Evolutionary conservation across 2,888 invertebrate species (phyloP).

Genomic region (Plagodis dolabraria): DNA sequence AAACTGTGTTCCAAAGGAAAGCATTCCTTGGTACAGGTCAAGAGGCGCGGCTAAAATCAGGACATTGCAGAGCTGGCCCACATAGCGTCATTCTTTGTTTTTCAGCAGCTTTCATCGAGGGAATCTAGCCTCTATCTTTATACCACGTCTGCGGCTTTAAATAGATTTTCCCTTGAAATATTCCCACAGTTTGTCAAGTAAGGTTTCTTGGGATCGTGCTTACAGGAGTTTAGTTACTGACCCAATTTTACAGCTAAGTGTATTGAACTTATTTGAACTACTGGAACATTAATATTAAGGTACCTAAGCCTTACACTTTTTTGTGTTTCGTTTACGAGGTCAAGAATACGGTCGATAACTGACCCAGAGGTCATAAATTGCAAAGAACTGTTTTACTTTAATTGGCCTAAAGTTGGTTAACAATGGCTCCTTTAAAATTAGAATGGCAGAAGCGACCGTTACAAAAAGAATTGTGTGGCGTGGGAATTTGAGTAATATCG

Average conservation of each 20-base stretch:
- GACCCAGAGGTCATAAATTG: constrained; percentile 32
- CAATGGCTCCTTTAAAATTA: constrained; percentile 37
- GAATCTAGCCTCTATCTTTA: constrained; percentile 54
- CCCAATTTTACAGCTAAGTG: constrained; percentile 25
- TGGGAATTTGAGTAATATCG: constrained; percentile 33
- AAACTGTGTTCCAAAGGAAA: constrained; percentile 25
- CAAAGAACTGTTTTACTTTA: constrained; percentile 36
- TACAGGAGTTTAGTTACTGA: constrained; percentile 20
- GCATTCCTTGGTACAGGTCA: constrained; percentile 44
- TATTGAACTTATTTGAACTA: constrained; percentile 14
- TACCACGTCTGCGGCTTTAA: constrained; percentile 36
- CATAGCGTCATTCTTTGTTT: constrained; percentile 59
- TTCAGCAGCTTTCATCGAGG: constrained; percentile 50
- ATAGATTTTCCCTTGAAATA: constrained; percentile 43
- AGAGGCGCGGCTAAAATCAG: constrained; percentile 65
- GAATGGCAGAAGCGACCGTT: constrained; percentile 35
- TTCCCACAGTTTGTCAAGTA: constrained; percentile 23
- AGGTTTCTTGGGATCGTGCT: constrained; percentile 27
- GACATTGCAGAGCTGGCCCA: constrained; percentile 77
- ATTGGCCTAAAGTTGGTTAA: constrained; percentile 36
- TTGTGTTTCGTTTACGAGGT: constrained; percentile 15
- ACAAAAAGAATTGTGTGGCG: constrained; percentile 33
- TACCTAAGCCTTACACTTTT: not conserved
- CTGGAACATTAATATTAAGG: not conserved
- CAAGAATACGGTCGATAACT: constrained; percentile 30